Conservation (phyloP, 2,113 vertebrate species). For the Rallus limicola region DNA sequence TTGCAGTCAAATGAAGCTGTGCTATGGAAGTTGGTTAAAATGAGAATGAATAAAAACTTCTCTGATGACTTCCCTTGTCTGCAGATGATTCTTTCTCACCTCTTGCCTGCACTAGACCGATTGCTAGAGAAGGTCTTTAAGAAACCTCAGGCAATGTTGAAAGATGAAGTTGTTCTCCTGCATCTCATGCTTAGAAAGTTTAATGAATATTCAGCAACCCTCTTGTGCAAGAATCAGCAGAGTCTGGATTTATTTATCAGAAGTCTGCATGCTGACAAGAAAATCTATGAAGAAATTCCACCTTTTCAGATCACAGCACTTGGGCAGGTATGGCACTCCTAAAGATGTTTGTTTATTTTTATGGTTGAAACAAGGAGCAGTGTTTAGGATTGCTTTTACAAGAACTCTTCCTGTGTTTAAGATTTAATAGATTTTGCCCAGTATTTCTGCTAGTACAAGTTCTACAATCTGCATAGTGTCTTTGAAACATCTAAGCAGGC, state of each 20-base stretch:
- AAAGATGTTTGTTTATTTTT: not conserved
- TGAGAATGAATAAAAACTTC: not conserved
- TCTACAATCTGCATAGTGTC: not conserved
- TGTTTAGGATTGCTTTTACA: not conserved
- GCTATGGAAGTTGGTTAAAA: not conserved
- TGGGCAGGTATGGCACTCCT: conserved; percentile 81
- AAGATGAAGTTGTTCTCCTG: conserved; percentile 82
- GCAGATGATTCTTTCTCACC: conserved; percentile 80
- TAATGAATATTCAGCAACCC: conserved; percentile 80
- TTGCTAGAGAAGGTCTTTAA: conserved; percentile 82
- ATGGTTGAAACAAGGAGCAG: not conserved
- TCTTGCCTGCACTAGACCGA: conserved; percentile 82
- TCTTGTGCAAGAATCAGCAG: conserved; percentile 80
- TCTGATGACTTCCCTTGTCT: not conserved
- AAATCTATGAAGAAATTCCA: conserved; percentile 73
- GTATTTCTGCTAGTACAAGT: not conserved
- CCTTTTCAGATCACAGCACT: conserved; percentile 86
- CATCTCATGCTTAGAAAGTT: conserved; percentile 86
- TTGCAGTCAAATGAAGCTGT: not conserved
- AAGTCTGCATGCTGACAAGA: conserved; percentile 76
- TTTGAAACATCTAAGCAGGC: not conserved
- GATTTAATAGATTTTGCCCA: not conserved
- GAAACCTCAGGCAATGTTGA: conserved; percentile 74
- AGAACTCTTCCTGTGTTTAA: not conserved
- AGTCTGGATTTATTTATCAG: conserved; percentile 86